Evolutionary conservation across 2,113 vertebrate species (phyloP), one percentile per base, ranked within the genome.

Genomic region (Laterallus jamaicensis): DNA sequence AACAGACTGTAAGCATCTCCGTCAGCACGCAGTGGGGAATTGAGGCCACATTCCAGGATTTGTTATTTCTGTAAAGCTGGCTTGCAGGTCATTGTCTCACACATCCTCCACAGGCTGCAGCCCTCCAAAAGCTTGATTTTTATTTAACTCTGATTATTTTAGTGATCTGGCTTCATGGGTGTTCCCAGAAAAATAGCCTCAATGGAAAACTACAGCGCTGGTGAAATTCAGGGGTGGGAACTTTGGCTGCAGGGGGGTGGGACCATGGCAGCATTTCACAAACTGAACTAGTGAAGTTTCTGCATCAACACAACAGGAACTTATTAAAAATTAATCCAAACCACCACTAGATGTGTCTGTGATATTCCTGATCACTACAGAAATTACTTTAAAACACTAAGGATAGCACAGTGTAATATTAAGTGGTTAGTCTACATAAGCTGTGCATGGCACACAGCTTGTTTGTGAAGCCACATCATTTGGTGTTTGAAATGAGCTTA

Each of bases 211-310:
- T 79, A 78, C 9, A 1, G 42, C 67, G 54, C 47, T 0, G 26
- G 73, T 64, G 31, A 80, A 55, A 42, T 1, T 25, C 37, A 75
- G 25, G 18, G 39, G 18, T 81, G 31, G 67, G 58, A 90, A 83
- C 32, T 3, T 10, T 88, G 68, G 32, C 19, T 4, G 1, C 0
- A 3, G 2, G 0, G 0, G 1, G 5, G 5, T 0, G 1, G 12
- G 32, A 32, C 10, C 20, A 14, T 0, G 0, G 49, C 31, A 71
- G 37, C 28, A 10, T 55, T 63, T 92, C 70, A 74, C 19, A 2
- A 73, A 10, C 20, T 52, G 2, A 80, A 31, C 54, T 49, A 18
- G 1, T 54, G 19, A 73, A 58, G 25, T 47, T 79, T 68, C 42
- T 67, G 29, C 58, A 85, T 21, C 62, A 76, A 54, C 20, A 29